Percentiles rank a stretch among this genome's conserved stretches.
Conservation (phyloP, 2,113 vertebrate genomes). For the Oreochromis niloticus region DNA sequence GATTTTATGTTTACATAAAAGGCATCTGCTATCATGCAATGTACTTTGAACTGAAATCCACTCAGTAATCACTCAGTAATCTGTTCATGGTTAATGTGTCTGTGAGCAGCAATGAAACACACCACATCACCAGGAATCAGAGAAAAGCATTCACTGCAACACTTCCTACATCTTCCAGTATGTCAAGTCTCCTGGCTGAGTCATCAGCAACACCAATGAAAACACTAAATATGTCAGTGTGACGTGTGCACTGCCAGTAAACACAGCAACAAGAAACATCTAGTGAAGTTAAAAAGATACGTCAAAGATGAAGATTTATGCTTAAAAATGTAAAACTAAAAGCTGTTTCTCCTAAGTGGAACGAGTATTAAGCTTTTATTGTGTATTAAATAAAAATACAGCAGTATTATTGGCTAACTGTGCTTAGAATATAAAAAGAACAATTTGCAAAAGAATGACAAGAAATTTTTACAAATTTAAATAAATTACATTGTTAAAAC, state of each 20-base stretch:
- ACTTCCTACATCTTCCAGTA: neutral
- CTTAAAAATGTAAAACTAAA: neutral
- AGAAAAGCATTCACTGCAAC: neutral
- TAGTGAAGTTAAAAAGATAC: neutral
- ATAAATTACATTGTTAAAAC: neutral
- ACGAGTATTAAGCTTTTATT: neutral
- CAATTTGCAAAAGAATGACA: neutral
- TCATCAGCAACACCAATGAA: neutral
- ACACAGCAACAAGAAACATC: neutral
- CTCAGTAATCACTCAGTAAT: neutral
- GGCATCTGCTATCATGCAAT: neutral
- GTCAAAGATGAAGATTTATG: neutral
- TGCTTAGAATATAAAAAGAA: neutral
- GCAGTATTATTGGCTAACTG: neutral
- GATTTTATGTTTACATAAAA: neutral
- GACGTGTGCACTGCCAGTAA: neutral
- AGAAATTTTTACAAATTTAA: neutral
- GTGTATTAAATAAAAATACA: neutral
- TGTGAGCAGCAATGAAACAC: neutral
- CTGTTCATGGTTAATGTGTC: neutral
- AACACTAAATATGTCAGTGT: neutral
- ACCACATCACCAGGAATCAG: neutral
- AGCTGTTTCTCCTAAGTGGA: neutral
- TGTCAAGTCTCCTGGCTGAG: neutral
- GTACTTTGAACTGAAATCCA: neutral